phyloP scores from a whole-genome alignment of 2,888 invertebrate species.

The Dryomyza anilis region DNA sequence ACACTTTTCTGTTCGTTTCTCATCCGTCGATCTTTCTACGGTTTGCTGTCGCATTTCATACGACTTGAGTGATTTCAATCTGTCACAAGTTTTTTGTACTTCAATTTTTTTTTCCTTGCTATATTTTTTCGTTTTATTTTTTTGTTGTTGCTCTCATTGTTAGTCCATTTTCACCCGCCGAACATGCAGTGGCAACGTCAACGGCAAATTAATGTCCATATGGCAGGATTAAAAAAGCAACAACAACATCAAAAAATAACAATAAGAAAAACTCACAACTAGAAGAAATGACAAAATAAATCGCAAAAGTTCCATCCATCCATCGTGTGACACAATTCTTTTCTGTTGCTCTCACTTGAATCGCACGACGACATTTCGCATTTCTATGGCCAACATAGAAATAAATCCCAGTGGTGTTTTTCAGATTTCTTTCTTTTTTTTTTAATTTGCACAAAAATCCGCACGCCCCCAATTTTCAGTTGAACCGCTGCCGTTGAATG shows the following conservation, averaged over 20 bases:
- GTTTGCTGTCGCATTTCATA: slow-evolving; percentile 58
- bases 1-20: too few species aligned
- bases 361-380: slow-evolving; percentile 9
- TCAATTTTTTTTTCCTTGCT: neutral
- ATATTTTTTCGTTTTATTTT: too few species aligned
- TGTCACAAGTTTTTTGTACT: slow-evolving; percentile 44
- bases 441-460: slow-evolving; percentile 13
- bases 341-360: slow-evolving; percentile 26
- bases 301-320: too few species aligned
- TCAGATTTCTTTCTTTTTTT: slow-evolving; percentile 11
- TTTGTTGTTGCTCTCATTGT: too few species aligned
- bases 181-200: too few species aligned
- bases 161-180: slow-evolving; percentile 40
- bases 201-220: slow-evolving; percentile 55
- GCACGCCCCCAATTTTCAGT: slow-evolving; percentile 10
- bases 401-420: neutral
- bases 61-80: slow-evolving; percentile 60
- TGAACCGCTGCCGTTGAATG: neutral
- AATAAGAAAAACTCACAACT: neutral
- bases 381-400: neutral
- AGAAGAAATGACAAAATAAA: neutral
- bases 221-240: slow-evolving; percentile 60
- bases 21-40: too few species aligned
- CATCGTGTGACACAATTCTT: slow-evolving; percentile 52
- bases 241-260: slow-evolving; percentile 24